These are phyloP conservation scores for Pardalotus punctatus DNA, from an alignment of 2,113 vertebrate species.

Conservation along the genomic window DNA sequence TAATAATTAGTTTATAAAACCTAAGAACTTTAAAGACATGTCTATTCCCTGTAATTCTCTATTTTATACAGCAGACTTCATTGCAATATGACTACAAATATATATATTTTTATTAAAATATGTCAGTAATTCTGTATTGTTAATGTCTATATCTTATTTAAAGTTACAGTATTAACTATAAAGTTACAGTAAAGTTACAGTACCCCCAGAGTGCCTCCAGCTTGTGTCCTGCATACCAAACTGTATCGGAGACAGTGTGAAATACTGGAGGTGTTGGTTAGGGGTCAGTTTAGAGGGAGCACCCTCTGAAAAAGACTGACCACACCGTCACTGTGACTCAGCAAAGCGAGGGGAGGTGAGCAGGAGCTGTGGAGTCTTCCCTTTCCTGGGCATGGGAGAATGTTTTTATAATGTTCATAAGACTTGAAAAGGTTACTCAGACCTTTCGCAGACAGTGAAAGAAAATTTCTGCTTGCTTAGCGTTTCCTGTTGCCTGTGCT, in stretches of 20 bases:
- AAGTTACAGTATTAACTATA: neutral
- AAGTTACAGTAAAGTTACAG: neutral
- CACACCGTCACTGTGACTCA: neutral
- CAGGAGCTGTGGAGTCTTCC: neutral
- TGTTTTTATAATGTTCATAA: neutral
- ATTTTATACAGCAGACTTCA: neutral
- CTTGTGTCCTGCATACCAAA: neutral
- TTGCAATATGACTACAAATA: neutral
- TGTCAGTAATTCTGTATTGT: neutral
- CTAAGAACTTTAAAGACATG: neutral
- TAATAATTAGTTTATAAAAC: neutral
- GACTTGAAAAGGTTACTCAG: fast-evolving
- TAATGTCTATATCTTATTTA: neutral
- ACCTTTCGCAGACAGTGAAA: neutral
- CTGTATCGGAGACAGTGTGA: neutral
- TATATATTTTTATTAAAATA: neutral
- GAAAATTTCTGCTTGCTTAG: neutral
- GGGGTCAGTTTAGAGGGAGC: neutral
- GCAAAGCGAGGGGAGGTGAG: neutral
- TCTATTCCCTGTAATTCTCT: neutral
- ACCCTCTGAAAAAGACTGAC: neutral
- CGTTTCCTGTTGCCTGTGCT: neutral
- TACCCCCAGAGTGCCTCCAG: neutral
- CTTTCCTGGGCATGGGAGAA: neutral
- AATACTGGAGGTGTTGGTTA: neutral